These are phyloP conservation scores for Sarcophaga rosellei DNA, from an alignment of 2,888 invertebrate species.

Conservation along the genomic window DNA sequence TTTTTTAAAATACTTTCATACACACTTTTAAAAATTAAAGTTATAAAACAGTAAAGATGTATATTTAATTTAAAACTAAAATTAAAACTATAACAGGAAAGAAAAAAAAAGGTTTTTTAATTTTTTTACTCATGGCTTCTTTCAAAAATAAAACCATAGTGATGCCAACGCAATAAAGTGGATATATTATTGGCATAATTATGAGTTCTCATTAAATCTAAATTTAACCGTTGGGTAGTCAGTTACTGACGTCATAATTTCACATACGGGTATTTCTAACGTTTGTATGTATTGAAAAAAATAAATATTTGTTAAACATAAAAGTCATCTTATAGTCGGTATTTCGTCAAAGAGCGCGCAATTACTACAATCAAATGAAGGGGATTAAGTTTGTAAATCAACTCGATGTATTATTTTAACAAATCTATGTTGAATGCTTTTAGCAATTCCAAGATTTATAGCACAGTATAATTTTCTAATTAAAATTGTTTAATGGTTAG, in stretches of 20 bases:
- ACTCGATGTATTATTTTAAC: too few species aligned
- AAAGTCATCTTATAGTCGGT: neutral
- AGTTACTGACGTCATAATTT: neutral
- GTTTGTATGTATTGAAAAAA: neutral
- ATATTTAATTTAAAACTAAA: too few species aligned
- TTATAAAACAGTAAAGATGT: too few species aligned
- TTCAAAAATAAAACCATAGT: neutral
- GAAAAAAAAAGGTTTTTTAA: too few species aligned
- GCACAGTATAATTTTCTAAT: too few species aligned
- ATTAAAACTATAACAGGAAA: neutral
- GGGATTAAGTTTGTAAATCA: neutral
- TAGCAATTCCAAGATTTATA: too few species aligned
- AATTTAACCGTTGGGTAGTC: neutral
- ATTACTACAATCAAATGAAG: neutral
- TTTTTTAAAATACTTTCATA: too few species aligned
- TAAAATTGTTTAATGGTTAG: too few species aligned
- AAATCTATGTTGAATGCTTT: too few species aligned
- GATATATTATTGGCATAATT: slow-evolving; percentile 8
- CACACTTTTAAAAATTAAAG: neutral
- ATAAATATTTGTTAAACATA: neutral
- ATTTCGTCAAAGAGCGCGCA: neutral
- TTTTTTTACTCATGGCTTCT: neutral
- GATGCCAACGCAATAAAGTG: neutral
- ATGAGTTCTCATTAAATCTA: slow-evolving; percentile 30
- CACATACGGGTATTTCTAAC: too few species aligned